Evolutionary conservation across 35 echinoderm and acorn worm genomes (phyloP).

Genomic region (Stichopus chloronotus): DNA sequence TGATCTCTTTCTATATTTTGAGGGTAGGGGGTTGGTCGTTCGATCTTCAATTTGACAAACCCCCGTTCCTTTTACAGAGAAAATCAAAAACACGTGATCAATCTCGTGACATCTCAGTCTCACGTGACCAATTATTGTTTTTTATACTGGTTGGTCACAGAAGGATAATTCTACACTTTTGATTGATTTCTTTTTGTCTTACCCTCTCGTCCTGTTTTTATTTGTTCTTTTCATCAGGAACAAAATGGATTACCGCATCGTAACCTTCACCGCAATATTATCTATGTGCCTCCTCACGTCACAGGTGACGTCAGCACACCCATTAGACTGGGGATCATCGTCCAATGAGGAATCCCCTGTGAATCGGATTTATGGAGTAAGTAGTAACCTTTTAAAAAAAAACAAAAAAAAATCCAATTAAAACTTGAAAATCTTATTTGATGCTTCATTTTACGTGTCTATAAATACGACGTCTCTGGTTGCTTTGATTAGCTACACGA

Average conservation of each 20-base stretch:
- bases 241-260: conserved; percentile 33
- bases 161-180: too few relatives aligned
- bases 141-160: too few relatives aligned
- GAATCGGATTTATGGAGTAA: conserved; percentile 34
- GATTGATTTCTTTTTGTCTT: too few relatives aligned
- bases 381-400: neutral
- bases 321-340: conserved; percentile 2
- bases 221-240: neutral
- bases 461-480: neutral
- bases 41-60: too few relatives aligned
- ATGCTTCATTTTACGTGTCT: neutral
- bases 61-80: too few relatives aligned
- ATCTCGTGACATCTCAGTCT: too few relatives aligned
- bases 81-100: too few relatives aligned
- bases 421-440: neutral
- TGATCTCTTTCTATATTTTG: too few relatives aligned
- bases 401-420: neutral
- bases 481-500: neutral
- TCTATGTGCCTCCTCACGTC: conserved; percentile 27
- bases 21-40: too few relatives aligned
- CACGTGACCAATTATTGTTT: too few relatives aligned
- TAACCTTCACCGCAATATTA: conserved; percentile 27
- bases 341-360: neutral
- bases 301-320: conserved; percentile 30
- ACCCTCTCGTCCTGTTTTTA: too few relatives aligned